phyloP scores from a whole-genome alignment of 2,888 invertebrate species.

The Hyppa rectilinea region DNA sequence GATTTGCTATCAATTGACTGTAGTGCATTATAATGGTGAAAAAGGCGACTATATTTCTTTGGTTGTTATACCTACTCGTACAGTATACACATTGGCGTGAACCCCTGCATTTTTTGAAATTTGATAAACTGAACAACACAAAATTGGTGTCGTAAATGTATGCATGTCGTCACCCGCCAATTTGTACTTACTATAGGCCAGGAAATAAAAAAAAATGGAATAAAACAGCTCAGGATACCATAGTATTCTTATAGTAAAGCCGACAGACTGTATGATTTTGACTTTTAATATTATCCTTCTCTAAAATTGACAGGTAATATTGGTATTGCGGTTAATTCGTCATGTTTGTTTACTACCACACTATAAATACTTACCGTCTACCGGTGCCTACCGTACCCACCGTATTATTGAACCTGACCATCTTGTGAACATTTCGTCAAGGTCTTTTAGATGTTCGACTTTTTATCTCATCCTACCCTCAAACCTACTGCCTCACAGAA shows the following conservation, averaged over 20 bases:
- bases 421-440: background rate
- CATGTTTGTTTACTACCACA: slow-evolving; percentile 17
- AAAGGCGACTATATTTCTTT: background rate
- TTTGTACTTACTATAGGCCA: background rate
- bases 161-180: background rate
- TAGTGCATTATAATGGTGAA: background rate
- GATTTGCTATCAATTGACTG: slow-evolving; percentile 19
- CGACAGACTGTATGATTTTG: background rate
- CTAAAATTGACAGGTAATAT: background rate
- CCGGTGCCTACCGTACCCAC: too few species aligned
- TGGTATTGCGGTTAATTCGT: slow-evolving; percentile 10
- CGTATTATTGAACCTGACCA: too few species aligned
- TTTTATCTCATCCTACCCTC: background rate
- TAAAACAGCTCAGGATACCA: background rate
- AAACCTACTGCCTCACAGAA: background rate
- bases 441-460: background rate
- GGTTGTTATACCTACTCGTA: background rate
- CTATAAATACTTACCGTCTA: background rate
- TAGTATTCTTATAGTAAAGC: background rate
- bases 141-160: background rate
- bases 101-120: background rate
- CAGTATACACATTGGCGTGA: background rate
- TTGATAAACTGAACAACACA: background rate
- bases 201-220: background rate
- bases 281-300: slow-evolving; percentile 6